These are phyloP conservation scores for Ypsolopha scabrella DNA, from an alignment of 2,888 invertebrate species.

Conservation along the genomic window DNA sequence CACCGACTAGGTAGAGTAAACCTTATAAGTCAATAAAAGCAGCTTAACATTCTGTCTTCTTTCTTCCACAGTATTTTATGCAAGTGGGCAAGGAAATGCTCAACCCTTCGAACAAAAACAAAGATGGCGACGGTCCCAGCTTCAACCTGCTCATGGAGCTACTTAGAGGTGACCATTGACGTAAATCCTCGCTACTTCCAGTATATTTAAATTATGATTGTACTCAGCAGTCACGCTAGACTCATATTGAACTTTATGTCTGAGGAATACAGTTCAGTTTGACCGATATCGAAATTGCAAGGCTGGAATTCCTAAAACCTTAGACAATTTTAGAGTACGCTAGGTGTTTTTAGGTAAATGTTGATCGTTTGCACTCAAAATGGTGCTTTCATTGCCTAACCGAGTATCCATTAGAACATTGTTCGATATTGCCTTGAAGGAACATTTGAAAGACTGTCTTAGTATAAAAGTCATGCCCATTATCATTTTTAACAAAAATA, in stretches of 20 bases:
- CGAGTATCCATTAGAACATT: background rate
- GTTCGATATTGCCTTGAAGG: conserved; percentile 1
- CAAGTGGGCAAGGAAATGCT: conserved; percentile 95
- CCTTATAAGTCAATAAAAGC: background rate
- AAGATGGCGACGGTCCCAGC: conserved; percentile 90
- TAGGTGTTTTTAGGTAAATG: too few species aligned
- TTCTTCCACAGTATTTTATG: conserved; percentile 50
- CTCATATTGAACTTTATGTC: too few species aligned
- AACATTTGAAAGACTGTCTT: conserved; percentile 1
- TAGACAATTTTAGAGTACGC: too few species aligned
- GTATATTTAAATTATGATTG: too few species aligned
- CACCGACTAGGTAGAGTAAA: too few species aligned
- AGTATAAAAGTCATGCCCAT: background rate
- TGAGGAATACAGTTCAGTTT: too few species aligned
- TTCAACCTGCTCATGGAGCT: conserved; percentile 97
- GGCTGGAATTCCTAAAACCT: too few species aligned
- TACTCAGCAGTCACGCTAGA: too few species aligned
- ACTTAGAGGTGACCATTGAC: conserved; percentile 90
- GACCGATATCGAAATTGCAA: too few species aligned
- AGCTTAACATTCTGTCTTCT: conserved; percentile 6
- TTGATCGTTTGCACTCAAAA: background rate
- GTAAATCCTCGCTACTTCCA: too few species aligned
- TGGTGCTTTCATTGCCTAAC: too few species aligned
- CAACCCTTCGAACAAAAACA: conserved; percentile 82
- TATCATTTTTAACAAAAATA: background rate